Conservation (phyloP, 2,113 vertebrate species). For the Emydocephalus ijimae region DNA sequence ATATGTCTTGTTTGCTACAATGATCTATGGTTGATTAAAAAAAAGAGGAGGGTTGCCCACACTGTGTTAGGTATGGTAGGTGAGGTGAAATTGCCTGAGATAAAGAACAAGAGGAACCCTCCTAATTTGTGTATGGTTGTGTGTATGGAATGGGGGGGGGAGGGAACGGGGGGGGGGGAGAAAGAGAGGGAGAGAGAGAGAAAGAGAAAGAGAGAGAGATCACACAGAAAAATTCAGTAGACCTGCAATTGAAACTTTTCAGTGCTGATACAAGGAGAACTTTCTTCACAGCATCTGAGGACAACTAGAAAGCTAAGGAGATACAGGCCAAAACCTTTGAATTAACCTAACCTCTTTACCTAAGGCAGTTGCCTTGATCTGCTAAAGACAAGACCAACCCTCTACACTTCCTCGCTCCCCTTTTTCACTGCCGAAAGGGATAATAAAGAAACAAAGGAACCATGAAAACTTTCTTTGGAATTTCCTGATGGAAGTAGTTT, state of each 20-base stretch:
- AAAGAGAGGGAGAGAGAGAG: accelerated
- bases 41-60: not conserved
- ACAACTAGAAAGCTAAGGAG: not conserved
- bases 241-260: not conserved
- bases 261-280: not conserved
- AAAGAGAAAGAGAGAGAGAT: not conserved
- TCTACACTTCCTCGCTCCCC: not conserved
- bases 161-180: accelerated
- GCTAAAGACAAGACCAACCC: not conserved
- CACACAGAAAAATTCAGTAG: not conserved
- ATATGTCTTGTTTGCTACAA: not conserved
- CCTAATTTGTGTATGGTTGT: not conserved
- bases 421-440: not conserved
- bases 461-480: not conserved
- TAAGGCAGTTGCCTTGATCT: not conserved
- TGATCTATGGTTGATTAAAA: not conserved
- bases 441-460: not conserved
- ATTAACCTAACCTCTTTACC: not conserved
- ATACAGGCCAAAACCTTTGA: not conserved
- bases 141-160: not conserved
- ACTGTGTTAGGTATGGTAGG: not conserved
- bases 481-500: not conserved
- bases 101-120: not conserved
- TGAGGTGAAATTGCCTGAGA: no score
- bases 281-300: not conserved